A percentile compares a stretch with the other conserved stretches of the same genome.
Evolutionary conservation across 2,888 invertebrate genomes (phyloP).

Genomic region (Caprella mutica): DNA sequence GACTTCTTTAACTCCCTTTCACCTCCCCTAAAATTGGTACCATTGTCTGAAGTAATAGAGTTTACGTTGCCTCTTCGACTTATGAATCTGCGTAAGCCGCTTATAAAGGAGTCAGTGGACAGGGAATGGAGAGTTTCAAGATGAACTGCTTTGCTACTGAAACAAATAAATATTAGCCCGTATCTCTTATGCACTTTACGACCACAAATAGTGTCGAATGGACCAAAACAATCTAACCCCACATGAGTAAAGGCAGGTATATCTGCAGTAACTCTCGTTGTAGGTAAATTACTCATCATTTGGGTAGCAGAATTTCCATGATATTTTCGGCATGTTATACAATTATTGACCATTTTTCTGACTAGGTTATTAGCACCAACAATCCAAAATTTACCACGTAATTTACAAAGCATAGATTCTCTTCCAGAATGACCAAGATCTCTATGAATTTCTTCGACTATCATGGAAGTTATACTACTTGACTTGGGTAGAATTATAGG

Average conservation of each 20-base stretch:
- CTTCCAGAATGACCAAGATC: neutral
- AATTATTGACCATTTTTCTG: neutral
- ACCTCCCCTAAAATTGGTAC: neutral
- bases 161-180: neutral
- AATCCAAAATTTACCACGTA: neutral
- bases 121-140: neutral
- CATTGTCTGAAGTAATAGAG: constrained; percentile 1
- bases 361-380: neutral
- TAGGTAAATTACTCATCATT: neutral
- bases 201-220: neutral
- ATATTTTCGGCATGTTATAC: neutral
- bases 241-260: neutral
- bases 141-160: neutral
- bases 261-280: neutral
- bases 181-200: neutral
- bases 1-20: neutral
- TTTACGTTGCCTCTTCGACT: constrained; percentile 1
- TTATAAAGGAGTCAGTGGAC: neutral
- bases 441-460: neutral
- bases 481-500: neutral
- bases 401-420: neutral
- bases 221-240: constrained; percentile 5
- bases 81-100: neutral
- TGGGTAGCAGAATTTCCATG: neutral
- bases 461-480: neutral